Base-by-base conservation (phyloP, 1,140 invertebrate species). In the Apis florea region DNA sequence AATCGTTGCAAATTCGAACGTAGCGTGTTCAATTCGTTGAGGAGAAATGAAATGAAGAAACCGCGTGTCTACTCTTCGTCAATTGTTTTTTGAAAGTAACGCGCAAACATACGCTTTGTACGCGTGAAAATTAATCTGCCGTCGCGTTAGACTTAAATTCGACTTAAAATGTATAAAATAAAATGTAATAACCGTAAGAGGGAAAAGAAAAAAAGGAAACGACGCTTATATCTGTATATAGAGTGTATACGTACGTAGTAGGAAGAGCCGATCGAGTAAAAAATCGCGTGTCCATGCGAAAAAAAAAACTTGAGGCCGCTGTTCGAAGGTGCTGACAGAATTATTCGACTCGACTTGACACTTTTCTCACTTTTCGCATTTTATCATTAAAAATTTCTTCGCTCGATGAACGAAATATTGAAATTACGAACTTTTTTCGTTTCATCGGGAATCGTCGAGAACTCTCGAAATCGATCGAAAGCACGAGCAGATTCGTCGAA, bases 71-170 rank as follows among this genome's bases (percentile, higher is more conserved):
- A 91, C 90, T 91, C 89, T n/a, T 93, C 90, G 92, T 94, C 92
- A 94, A 94, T 94, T 94, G 91, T 92, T 94, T 93, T 93, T 92
- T 94, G 92, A 93, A 93, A 93, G 92, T 93, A 93, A 92, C 89
- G 90, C 86, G 83, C 31, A 6, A 40, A 89, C 91, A 92, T n/a
- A n/a, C n/a, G n/a, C 89, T 92, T 91, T 92, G 89, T 92, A 92
- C 84, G 85, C 85, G 84, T 90, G n/a, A n/a, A 74, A 79, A 89
- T 83, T 83, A 89, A 87, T 87, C 86, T 89, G 83, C 63, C 82
- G 83, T 19, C 51, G n/a, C 69, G 69, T 71, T 88, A 87, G 88
- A 78, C 74, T 82, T 88, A 31, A n/a, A 90, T 86, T 89, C 84
- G 74, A 87, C 84, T n/a, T 82, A 85, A 4, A 53, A 56, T 63